Evolutionary conservation across 53 echinoderm and acorn worm species (phyloP).

Genomic region (Mesocentrotus franciscanus): DNA sequence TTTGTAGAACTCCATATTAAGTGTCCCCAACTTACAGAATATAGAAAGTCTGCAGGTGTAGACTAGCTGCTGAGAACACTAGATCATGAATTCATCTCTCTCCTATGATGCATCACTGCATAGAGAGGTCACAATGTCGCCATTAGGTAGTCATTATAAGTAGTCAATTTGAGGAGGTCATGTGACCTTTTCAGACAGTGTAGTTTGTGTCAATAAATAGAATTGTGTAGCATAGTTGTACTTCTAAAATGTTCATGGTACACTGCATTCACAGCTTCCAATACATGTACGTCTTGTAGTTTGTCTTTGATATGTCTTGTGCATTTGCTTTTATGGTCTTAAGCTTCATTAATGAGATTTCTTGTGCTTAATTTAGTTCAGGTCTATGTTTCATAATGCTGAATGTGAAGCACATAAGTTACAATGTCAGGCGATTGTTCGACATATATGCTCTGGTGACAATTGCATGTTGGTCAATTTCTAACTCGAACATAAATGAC

Average conservation of each 20-base stretch:
- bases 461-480: no score
- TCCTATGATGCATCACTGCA: not conserved
- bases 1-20: no score
- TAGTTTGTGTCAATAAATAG: constrained; percentile 25
- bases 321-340: not conserved
- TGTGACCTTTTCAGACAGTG: constrained; percentile 7
- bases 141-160: no score
- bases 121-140: not conserved
- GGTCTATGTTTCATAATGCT: no score
- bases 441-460: no score
- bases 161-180: not conserved
- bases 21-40: not conserved
- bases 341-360: not conserved
- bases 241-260: not conserved
- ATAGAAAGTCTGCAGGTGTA: not conserved
- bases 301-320: not conserved
- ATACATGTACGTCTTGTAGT: not conserved
- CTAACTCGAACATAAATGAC: no score
- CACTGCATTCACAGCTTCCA: not conserved
- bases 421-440: no score
- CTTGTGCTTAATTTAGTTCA: not conserved
- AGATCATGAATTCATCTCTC: not conserved
- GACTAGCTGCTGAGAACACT: not conserved
- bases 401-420: no score
- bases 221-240: not conserved